These are phyloP conservation scores for Hydractinia symbiolongicarpus DNA, from an alignment of 30 jellyfish, hydroid and myxozoan genomes.

Conservation along the genomic window DNA sequence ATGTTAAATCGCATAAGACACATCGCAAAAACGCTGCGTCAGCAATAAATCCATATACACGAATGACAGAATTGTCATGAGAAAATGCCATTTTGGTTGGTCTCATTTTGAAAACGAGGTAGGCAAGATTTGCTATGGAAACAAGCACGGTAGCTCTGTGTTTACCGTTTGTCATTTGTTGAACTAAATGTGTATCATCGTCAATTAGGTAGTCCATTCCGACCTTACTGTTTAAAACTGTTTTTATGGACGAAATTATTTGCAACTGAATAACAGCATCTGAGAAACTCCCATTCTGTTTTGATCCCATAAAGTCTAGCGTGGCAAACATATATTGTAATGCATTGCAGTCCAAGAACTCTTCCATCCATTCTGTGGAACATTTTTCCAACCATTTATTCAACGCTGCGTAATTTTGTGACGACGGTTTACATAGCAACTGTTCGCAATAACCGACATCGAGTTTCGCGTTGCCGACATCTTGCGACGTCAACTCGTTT, in stretches of 20 bases:
- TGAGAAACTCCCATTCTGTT: slow-evolving; percentile 46
- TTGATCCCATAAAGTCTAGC: slow-evolving; percentile 43
- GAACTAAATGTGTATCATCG: slow-evolving; percentile 43
- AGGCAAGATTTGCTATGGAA: background rate
- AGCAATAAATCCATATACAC: too few relatives aligned
- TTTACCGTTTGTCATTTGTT: slow-evolving; percentile 17
- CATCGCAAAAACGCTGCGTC: too few relatives aligned
- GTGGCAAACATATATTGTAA: slow-evolving; percentile 62
- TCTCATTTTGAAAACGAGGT: too few relatives aligned
- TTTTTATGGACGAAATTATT: slow-evolving; percentile 55
- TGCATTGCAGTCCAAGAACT: slow-evolving; percentile 62
- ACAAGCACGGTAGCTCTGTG: background rate
- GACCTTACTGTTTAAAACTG: slow-evolving; percentile 57
- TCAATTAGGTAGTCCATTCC: slow-evolving; percentile 67
- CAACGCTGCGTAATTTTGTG: slow-evolving; percentile 60
- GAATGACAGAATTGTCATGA: too few relatives aligned
- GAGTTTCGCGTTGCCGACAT: slow-evolving; percentile 5
- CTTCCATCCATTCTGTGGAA: slow-evolving; percentile 57
- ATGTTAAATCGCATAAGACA: background rate
- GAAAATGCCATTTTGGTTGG: too few relatives aligned
- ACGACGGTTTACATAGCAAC: slow-evolving; percentile 38
- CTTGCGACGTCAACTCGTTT: background rate
- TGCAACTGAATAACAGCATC: slow-evolving; percentile 80
- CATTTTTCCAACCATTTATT: slow-evolving; percentile 52
- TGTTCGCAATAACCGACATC: slow-evolving; percentile 1